Base-by-base conservation (phyloP, 1,140 invertebrate genomes). In the Whitmania pigra region DNA sequence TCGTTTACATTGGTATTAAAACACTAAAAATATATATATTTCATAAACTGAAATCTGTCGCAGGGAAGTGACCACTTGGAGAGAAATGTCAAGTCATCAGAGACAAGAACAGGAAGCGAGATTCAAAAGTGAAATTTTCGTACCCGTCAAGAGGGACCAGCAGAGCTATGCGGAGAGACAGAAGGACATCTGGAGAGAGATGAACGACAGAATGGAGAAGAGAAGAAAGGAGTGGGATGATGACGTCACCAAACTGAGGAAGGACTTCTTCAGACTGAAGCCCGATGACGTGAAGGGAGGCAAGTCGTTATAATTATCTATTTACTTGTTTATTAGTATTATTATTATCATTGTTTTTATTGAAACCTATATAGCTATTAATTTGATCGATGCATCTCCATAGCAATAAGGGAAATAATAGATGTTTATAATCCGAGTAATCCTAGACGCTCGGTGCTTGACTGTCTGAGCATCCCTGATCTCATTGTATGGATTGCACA, bases 241-340 rank as follows among this genome's bases (percentile, higher is more conserved):
- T n/a, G 80, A 82, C 72, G 79, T 82, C 71, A 78, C 79, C 27
- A 75, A 75, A 53, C 79, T 82, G 77, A 72, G 79, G 18, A 77
- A 77, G 22, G 79, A 82, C 67, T 82, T 82, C 75, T 80, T 81
- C 71, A 78, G 77, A 18, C 74, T 82, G 31, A 80, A 79, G 74
- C 81, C 81, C 3, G 73, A 76, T 9, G 78, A 79, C 66, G 76
- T 31, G 70, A 70, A 49, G 15, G 63, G 70, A 29, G 73, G 71
- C 5, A 71, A 69, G 69, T 15, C 67, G 18, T 22, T 31, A 20
- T 49, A 49, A 49, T 49, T 49, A 17, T 49, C 43, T 49, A 11
- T 49, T 49, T 49, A 49, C 2, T 13, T 6, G 13, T 43, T 43
- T 43, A 6, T 43, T 13, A 43, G 40, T 73, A 69, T 63, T 66